Base-by-base conservation (phyloP, 2,113 vertebrate genomes). In the Elephantulus edwardii region DNA sequence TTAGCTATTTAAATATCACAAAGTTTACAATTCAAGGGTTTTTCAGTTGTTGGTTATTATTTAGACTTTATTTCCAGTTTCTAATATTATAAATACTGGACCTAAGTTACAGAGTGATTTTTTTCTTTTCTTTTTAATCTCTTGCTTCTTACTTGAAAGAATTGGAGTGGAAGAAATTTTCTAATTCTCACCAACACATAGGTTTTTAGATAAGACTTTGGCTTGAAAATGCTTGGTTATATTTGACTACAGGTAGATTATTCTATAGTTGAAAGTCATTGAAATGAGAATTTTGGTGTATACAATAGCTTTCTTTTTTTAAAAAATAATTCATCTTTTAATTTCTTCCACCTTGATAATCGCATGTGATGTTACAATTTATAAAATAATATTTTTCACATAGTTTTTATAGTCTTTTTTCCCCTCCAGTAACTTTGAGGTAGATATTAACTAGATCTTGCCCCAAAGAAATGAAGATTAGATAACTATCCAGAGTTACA, bases 311-410 rank as follows among this genome's bases (percentile, higher is more conserved):
- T 35, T 66, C 22, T 26, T 60, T 60, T 26, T 80, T 89, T 93
- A 28, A 50, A n/a, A 72, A 82, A 35, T 54, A 74, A 62, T 96
- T 92, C 77, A 8, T 56, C 70, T 22, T 82, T 52, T n/a, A n/a
- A 28, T 42, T 83, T 75, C 64, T 86, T 85, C 70, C 48, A 83
- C 24, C 8, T 30, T 91, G 42, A 64, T 84, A 94, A 33, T 66
- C 14, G 12, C 64, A 71, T 5, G 26, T 19, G 86, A 83, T n/a
- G 13, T 42, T 22, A 3, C 3, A 52, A 64, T 82, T 91, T 48
- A 79, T 68, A 30, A 75, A 44, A 42, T 48, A 11, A 20, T 71
- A 5, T 46, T 28, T 81, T 75, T 78, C 44, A 87, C 28, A 38
- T 6, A 72, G 60, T 71, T 89, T 93, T 79, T 71, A 83, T 38